Evolutionary conservation across 2,797 vertebrate genomes (phyloP), one percentile per base, ranked within the genome.

Genomic region (Rhincodon typus): DNA sequence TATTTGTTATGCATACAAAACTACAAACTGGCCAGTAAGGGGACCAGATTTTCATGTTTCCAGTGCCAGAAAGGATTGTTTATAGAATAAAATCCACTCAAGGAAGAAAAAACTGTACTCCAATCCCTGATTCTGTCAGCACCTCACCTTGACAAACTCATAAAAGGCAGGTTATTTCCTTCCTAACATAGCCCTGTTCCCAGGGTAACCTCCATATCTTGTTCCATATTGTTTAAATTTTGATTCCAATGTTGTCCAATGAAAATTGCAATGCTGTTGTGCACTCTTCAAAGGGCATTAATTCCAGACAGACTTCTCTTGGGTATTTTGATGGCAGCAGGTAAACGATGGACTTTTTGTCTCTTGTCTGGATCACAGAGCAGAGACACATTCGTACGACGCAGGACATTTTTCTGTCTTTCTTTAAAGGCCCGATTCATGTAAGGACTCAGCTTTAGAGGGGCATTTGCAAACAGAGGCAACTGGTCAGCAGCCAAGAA

Each of bases 1-100:
- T 69, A 42, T 93, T 93, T 93, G 90, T 67, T 93, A 25, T 93
- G 90, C n/a, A 93, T 42, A 69, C 90, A 69, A 93, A 42, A 10
- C n/a, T 69, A 23, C 19, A 25, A 69, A 66, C 21, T 93, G 90
- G 66, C 62, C 38, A 38, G 66, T 93, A 4, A 69, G n/a, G 67
- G 90, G 19, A 42, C 7, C 90, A 93, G 90, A 69, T 93, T 69
- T 69, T 42, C 38, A 12, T 42, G 62, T 15, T 21, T 69, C n/a
- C 1, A 38, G 23, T 93, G 66, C 90, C 90, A 93, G 66, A n/a
- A 12, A 25, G n/a, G 67, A 69, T 69, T 93, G 90, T 69, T 93
- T 69, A 93, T n/a, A 66, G 62, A 25, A 21, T 67, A 67, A 38
- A 91, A 62, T 66, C 34, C 15, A 66, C 17, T 67, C 34, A 38